Evolutionary conservation across 2,888 invertebrate genomes (phyloP), one percentile per base, ranked within the genome.

Genomic region (Adelognathus sp.): DNA sequence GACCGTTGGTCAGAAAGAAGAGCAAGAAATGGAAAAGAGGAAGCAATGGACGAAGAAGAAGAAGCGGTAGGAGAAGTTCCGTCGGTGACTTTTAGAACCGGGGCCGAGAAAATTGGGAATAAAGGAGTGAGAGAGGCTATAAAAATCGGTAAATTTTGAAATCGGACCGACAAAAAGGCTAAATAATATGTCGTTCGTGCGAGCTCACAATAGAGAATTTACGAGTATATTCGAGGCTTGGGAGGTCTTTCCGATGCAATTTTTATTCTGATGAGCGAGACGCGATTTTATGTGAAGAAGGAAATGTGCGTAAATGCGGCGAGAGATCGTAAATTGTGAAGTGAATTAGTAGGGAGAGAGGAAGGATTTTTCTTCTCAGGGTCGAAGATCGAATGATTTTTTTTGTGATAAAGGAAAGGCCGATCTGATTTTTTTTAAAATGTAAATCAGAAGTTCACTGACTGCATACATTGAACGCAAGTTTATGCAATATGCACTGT

Each of bases 91-190:
- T 70, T 66, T 50, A 64, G 41, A 21, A 69, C 29, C 36, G 1
- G n/a, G 9, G 36, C 66, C 75, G 79, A 71, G 79, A n/a, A 75
- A 79, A 79, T 79, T 46, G 75, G 21, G 36, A 44, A 75, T 71
- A 79, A 79, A 75, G 78, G 69, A 74, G 77, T 67, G 60, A 73
- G 33, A 27, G 27, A 18, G 60, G 58, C 56, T 39, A 64, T 75
- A 16, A 64, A 60, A 70, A 70, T 69, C 18, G 1, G 9, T 1
- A 36, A 18, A 44, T 46, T 24, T 61, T n/a, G n/a, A n/a, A n/a
- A n/a, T n/a, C n/a, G n/a, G n/a, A n/a, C 16, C n/a, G 14, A 52
- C 54, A 61, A 72, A 44, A 14, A 60, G 9, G 16, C 31, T 69
- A 71, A 75, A 46, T 79, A 79, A 79, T 75, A 79, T 66, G 61